A percentile compares a stretch with the other conserved stretches of the same genome.
phyloP scores from a whole-genome alignment of 2,113 vertebrate genomes.

The Meles meles region DNA sequence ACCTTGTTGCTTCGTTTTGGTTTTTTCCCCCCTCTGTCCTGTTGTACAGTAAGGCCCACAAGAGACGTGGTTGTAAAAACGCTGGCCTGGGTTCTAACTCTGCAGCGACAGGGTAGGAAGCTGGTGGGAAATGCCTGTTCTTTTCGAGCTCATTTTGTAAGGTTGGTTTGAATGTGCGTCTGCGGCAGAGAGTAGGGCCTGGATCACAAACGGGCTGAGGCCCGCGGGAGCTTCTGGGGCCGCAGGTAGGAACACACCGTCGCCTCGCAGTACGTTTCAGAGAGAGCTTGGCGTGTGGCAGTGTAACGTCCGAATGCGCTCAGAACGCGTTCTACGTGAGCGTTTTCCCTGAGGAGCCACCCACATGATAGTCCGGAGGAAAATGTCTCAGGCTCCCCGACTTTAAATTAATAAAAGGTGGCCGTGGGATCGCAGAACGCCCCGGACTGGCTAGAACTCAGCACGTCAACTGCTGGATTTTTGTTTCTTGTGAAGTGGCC shows the following conservation, averaged over 20 bases:
- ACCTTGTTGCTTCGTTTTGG: rapidly evolving
- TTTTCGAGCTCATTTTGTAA: neutral
- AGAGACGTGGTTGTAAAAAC: neutral
- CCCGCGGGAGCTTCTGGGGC: neutral
- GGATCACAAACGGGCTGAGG: neutral
- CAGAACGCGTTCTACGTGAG: rapidly evolving
- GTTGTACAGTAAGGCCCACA: neutral
- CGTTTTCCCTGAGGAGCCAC: neutral
- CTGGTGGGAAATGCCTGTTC: neutral
- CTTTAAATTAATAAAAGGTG: neutral
- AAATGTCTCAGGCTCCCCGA: neutral
- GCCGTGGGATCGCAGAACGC: neutral
- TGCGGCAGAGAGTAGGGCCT: neutral
- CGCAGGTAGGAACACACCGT: rapidly evolving
- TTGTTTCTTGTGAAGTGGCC: neutral
- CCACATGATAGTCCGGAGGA: rapidly evolving
- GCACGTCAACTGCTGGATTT: rapidly evolving
- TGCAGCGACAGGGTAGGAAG: rapidly evolving
- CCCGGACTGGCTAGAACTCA: rapidly evolving
- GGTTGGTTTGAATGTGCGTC: too few species aligned
- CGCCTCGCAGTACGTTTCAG: neutral
- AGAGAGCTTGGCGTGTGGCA: neutral
- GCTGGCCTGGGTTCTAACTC: neutral
- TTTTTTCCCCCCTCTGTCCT: neutral
- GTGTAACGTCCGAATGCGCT: too few species aligned